phyloP scores from a whole-genome alignment of 2,797 vertebrate genomes.

The Protonibea diacanthus region DNA sequence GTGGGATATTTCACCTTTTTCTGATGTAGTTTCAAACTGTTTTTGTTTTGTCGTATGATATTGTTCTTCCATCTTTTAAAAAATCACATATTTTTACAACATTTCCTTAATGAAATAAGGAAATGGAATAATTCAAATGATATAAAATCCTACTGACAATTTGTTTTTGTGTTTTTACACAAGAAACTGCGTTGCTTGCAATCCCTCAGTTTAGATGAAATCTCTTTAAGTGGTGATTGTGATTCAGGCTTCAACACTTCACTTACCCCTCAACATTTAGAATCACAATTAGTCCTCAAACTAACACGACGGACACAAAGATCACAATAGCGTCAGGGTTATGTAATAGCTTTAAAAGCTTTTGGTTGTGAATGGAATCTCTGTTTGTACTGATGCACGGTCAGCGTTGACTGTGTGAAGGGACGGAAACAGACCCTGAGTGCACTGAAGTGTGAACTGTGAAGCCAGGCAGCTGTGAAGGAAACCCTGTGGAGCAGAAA shows the following conservation, averaged over 20 bases:
- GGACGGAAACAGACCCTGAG: constrained; percentile 23
- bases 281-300: background rate
- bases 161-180: background rate
- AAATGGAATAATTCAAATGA: background rate
- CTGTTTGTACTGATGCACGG: constrained; percentile 25
- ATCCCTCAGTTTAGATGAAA: background rate
- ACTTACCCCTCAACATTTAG: background rate
- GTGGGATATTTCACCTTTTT: background rate
- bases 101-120: background rate
- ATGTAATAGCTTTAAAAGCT: constrained; percentile 1
- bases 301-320: background rate
- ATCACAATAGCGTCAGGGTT: background rate
- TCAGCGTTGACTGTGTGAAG: constrained; percentile 27
- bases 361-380: constrained; percentile 4
- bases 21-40: background rate
- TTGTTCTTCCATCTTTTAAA: background rate
- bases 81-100: background rate
- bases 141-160: background rate
- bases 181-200: background rate
- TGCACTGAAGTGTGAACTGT: constrained; percentile 60
- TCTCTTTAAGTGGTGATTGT: background rate
- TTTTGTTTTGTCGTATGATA: background rate
- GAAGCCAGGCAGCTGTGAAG: constrained; percentile 56
- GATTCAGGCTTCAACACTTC: constrained; percentile 9
- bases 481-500: constrained; percentile 60